Percentiles rank a stretch among this genome's conserved stretches.
Conservation (phyloP, 2,888 invertebrate genomes). For the Pecten maximus region DNA sequence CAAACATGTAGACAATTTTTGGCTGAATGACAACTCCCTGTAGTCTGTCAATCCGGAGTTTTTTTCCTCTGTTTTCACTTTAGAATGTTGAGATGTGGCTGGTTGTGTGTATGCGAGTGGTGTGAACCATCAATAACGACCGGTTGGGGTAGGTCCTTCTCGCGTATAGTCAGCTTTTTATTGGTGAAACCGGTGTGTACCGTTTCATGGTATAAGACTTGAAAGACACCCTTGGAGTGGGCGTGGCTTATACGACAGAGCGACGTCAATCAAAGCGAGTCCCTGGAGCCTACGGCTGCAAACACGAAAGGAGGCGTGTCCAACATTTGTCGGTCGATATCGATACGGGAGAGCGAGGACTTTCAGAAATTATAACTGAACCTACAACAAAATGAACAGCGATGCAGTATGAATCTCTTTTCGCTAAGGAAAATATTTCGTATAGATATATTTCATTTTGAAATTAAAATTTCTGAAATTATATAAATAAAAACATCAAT, state of each 20-base stretch:
- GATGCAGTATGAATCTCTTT: not conserved
- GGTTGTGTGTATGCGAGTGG: not conserved
- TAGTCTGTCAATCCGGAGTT: constrained; percentile 23
- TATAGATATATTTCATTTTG: not conserved
- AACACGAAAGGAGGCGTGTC: not conserved
- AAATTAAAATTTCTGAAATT: too few species aligned
- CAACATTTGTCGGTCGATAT: not conserved
- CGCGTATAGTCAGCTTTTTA: constrained; percentile 27
- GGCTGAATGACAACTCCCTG: constrained; percentile 29
- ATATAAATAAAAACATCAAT: too few species aligned
- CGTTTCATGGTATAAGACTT: constrained; percentile 25
- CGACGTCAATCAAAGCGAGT: not conserved
- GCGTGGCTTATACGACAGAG: not conserved
- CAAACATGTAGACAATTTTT: constrained; percentile 35
- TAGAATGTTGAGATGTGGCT: constrained; percentile 28
- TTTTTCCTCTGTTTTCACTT: constrained; percentile 17
- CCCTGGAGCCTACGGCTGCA: not conserved
- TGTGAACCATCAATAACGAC: not conserved
- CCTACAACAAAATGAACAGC: not conserved
- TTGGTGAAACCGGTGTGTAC: constrained; percentile 26
- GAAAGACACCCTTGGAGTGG: constrained; percentile 5
- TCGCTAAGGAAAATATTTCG: not conserved
- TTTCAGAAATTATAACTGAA: not conserved
- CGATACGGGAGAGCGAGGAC: not conserved
- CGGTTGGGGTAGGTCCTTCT: constrained; percentile 17